These are phyloP conservation scores for Leptopilina syphax DNA, from an alignment of 2,888 invertebrate genomes.

Conservation along the genomic window DNA sequence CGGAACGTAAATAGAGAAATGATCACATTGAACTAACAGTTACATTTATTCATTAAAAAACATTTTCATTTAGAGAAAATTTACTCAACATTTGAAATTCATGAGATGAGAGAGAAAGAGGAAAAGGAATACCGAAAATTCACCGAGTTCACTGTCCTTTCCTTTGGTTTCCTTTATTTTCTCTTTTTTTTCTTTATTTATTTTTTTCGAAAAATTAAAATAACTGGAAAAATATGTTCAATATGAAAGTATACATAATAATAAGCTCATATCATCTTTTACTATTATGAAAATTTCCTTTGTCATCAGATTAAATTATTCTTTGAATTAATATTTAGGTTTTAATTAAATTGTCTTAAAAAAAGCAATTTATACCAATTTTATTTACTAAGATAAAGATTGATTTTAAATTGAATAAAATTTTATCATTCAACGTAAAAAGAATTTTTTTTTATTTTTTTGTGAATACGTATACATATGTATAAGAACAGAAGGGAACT, in stretches of 20 bases:
- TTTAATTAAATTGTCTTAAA: too few relatives aligned
- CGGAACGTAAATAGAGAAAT: conserved; percentile 17
- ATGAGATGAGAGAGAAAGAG: background rate
- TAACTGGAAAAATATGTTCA: background rate
- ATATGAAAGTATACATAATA: too few relatives aligned
- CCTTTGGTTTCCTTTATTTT: background rate
- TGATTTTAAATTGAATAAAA: too few relatives aligned
- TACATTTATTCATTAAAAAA: background rate
- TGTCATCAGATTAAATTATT: too few relatives aligned
- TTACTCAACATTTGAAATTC: conserved; percentile 16
- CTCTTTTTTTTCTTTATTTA: background rate
- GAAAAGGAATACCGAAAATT: background rate
- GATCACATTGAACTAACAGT: background rate
- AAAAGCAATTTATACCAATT: too few relatives aligned
- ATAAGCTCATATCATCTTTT: too few relatives aligned
- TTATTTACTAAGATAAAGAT: too few relatives aligned
- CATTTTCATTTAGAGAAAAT: background rate
- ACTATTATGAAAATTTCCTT: too few relatives aligned
- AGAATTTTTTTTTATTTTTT: too few relatives aligned
- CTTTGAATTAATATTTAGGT: too few relatives aligned
- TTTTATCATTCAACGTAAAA: too few relatives aligned
- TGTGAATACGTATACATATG: too few relatives aligned
- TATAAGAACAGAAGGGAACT: background rate
- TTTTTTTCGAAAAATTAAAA: background rate
- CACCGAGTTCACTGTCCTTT: background rate